A percentile compares a stretch with the other conserved stretches of the same genome.
Conservation (phyloP, 1,140 invertebrate species). For the Nephila pilipes region DNA sequence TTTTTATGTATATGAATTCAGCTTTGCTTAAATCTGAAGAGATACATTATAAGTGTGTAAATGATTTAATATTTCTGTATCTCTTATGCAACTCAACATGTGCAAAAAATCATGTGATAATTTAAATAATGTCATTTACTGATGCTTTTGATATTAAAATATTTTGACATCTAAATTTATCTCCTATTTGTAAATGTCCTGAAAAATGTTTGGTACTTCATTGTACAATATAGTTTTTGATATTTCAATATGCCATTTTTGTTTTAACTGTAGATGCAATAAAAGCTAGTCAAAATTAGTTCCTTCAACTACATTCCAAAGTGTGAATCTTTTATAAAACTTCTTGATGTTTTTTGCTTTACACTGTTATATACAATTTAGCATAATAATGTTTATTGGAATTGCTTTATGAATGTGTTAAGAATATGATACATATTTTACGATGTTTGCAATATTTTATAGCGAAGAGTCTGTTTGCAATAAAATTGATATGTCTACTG, state of each 20-base stretch:
- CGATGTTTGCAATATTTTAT: conserved; percentile 57
- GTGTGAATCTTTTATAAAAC: neutral
- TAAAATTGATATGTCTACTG: conserved; percentile 45
- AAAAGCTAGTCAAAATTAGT: neutral
- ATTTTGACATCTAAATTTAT: no score
- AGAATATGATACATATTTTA: conserved; percentile 57
- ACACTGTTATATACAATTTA: neutral
- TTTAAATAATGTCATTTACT: no score
- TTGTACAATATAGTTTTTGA: neutral
- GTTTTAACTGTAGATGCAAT: neutral
- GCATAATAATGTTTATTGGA: conserved; percentile 20
- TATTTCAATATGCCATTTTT: neutral
- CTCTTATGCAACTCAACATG: no score
- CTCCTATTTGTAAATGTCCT: neutral
- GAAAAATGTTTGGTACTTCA: neutral
- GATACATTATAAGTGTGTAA: no score
- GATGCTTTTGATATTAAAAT: no score
- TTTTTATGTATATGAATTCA: no score
- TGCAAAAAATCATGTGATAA: no score
- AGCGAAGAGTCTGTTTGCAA: conserved; percentile 44
- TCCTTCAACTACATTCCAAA: neutral
- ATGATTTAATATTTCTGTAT: no score
- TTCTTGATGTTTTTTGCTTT: conserved; percentile 35
- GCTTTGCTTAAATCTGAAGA: no score
- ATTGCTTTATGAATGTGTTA: conserved; percentile 23